phyloP scores from a whole-genome alignment of 2,888 invertebrate species.

The Cistogaster globosa region DNA sequence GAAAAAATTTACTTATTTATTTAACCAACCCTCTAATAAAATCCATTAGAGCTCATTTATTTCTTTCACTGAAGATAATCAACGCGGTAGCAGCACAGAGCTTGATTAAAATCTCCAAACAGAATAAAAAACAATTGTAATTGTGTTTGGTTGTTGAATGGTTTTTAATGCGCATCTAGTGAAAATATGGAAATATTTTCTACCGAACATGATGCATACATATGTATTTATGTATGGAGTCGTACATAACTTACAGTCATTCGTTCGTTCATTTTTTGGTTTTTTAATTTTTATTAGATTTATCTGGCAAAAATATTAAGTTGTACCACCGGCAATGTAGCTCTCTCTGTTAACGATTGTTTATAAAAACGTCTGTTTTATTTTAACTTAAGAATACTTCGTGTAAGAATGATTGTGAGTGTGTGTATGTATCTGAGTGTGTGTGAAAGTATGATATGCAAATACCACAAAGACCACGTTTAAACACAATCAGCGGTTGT shows the following conservation, averaged over 20 bases:
- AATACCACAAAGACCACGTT: conserved; percentile 58
- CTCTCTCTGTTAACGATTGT: neutral
- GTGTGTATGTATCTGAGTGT: neutral
- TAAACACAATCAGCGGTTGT: conserved; percentile 52
- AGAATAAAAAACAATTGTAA: conserved; percentile 4
- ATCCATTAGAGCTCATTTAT: conserved; percentile 50
- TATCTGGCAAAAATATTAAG: conserved; percentile 30
- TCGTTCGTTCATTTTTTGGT: neutral
- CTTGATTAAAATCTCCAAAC: conserved; percentile 54
- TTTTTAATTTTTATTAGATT: conserved; percentile 23
- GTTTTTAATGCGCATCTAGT: conserved; percentile 2
- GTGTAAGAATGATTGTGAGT: neutral
- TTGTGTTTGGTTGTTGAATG: conserved; percentile 6
- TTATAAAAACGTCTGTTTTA: neutral
- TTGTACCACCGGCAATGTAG: neutral
- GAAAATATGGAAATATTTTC: conserved; percentile 6
- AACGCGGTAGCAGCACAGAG: conserved; percentile 38
- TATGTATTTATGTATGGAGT: no score
- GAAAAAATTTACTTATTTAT: conserved; percentile 2
- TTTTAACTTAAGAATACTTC: conserved; percentile 3
- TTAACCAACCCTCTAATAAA: conserved; percentile 46
- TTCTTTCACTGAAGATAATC: conserved; percentile 48
- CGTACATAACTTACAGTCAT: neutral
- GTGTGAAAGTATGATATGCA: conserved; percentile 42
- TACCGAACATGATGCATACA: neutral